These are phyloP conservation scores for Cricetomys ansorgei DNA, from an alignment of 2,113 vertebrate species.

Conservation along the genomic window DNA sequence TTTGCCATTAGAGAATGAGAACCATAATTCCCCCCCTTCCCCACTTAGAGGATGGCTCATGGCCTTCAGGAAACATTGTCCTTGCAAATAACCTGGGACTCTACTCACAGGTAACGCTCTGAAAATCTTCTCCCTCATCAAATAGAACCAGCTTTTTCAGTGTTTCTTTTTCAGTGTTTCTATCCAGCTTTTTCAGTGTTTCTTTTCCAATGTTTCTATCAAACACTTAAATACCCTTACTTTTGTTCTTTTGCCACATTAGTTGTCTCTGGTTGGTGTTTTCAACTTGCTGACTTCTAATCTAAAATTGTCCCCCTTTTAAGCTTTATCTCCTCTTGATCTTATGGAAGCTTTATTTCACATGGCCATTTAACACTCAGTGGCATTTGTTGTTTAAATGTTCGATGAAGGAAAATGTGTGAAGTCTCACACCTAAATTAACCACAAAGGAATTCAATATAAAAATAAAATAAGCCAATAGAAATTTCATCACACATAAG, in stretches of 20 bases:
- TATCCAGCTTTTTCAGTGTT: background rate
- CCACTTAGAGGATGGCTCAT: background rate
- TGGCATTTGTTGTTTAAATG: background rate
- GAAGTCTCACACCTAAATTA: background rate
- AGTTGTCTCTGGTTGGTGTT: background rate
- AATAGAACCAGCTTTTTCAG: background rate
- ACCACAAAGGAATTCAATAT: background rate
- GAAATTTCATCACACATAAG: background rate
- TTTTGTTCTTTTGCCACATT: background rate
- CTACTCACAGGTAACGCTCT: background rate
- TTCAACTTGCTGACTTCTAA: constrained; percentile 10
- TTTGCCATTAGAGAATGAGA: background rate
- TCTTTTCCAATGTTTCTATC: background rate
- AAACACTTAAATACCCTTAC: background rate
- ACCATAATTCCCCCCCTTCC: background rate
- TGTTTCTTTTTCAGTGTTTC: background rate
- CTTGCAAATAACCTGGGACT: background rate
- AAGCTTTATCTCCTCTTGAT: too few relatives aligned
- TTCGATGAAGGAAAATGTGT: background rate
- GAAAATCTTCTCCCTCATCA: background rate
- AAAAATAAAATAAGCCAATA: background rate
- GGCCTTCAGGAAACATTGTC: background rate
- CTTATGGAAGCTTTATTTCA: too few relatives aligned
- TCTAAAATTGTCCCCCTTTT: background rate
- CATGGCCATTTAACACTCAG: background rate